These are phyloP conservation scores for Drosophila auraria DNA, from an alignment of 1,140 invertebrate genomes.

Conservation along the genomic window DNA sequence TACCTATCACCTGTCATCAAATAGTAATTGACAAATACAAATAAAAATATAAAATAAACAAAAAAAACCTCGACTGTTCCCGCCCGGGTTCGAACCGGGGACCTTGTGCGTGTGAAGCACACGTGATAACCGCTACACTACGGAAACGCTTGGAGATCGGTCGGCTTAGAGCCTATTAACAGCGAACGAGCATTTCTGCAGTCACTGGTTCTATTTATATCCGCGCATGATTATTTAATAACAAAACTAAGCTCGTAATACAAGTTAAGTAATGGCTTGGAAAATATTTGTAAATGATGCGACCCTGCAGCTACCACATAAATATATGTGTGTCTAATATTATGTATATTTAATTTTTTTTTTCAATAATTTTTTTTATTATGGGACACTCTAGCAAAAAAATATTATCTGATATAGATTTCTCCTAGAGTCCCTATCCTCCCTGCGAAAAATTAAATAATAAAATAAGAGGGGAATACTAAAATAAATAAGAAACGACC, in stretches of 20 bases:
- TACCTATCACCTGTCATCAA: too few species aligned
- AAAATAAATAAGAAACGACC: too few species aligned
- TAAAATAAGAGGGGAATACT: too few species aligned
- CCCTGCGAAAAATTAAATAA: too few species aligned
- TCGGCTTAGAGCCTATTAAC: background rate
- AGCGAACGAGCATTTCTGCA: background rate
- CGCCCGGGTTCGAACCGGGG: constrained; percentile 88
- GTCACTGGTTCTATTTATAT: background rate
- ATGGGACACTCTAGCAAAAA: too few species aligned
- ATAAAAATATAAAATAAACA: background rate
- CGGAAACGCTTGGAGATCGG: constrained; percentile 45
- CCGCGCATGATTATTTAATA: background rate
- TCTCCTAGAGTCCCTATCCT: too few species aligned
- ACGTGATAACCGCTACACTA: constrained; percentile 87
- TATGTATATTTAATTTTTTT: too few species aligned
- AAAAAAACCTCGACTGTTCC: constrained; percentile 83
- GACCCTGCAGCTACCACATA: too few species aligned
- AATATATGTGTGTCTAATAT: too few species aligned
- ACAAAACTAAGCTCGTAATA: background rate
- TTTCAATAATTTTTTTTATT: too few species aligned
- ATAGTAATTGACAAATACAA: too few species aligned
- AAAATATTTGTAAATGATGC: background rate
- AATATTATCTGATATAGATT: too few species aligned
- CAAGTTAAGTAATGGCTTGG: background rate
- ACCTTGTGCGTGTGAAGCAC: constrained; percentile 89